Conservation (phyloP, 2,113 vertebrate genomes). For the Colaptes auratus region DNA sequence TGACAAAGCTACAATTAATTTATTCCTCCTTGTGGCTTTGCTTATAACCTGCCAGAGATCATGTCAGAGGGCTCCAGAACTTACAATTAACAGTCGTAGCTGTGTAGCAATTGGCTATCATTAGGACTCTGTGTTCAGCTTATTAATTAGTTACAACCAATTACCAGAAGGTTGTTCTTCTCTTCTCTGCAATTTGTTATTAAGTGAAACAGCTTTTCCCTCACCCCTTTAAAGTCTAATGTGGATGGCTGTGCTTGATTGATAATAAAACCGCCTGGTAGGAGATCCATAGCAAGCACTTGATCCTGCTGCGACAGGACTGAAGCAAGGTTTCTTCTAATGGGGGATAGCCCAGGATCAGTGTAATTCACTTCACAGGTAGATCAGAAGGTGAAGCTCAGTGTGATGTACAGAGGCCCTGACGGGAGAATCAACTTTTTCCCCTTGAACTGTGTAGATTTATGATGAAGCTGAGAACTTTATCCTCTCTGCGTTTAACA, state of each 20-base stretch:
- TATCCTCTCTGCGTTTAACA: neutral
- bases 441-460: neutral
- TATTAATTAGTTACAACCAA: conserved; percentile 33
- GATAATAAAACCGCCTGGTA: conserved; percentile 7
- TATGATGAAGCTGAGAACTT: neutral
- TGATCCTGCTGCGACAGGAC: neutral
- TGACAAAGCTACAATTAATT: conserved; percentile 7
- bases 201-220: neutral
- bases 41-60: neutral
- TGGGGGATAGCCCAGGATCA: neutral
- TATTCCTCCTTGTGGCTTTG: conserved; percentile 5
- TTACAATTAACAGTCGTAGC: conserved; percentile 1
- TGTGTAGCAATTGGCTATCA: conserved; percentile 21
- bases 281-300: neutral
- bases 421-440: neutral
- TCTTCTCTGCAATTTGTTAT: neutral
- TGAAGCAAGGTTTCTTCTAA: neutral
- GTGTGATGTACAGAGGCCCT: neutral
- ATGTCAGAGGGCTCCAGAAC: conserved; percentile 38
- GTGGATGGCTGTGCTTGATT: neutral
- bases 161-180: neutral
- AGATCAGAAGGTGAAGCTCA: neutral
- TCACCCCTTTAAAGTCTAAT: neutral
- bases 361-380: fast-evolving
- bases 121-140: conserved; percentile 6